Percentiles rank a stretch among this genome's conserved stretches.
These are phyloP conservation scores for Yponomeuta evonymella DNA, from an alignment of 2,888 invertebrate species.

Conservation along the genomic window DNA sequence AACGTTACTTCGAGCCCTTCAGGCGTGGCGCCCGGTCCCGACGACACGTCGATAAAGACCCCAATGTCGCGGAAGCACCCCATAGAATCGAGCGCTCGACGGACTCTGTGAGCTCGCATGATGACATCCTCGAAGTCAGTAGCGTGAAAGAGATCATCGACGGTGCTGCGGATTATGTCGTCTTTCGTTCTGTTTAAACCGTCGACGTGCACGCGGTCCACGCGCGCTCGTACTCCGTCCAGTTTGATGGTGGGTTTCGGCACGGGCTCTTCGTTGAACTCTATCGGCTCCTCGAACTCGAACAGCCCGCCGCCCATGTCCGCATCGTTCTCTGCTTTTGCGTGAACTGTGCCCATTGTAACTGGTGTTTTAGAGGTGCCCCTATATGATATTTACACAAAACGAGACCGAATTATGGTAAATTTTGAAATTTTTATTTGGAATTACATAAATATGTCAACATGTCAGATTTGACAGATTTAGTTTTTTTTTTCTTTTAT, in stretches of 20 bases:
- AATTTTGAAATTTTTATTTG: conserved; percentile 15
- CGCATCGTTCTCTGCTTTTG: conserved; percentile 37
- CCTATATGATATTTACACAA: neutral
- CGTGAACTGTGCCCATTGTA: conserved; percentile 60
- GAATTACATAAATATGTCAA: conserved; percentile 12
- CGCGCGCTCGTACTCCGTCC: conserved; percentile 80
- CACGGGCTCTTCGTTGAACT: conserved; percentile 45
- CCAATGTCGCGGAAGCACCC: conserved; percentile 93
- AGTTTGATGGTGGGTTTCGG: conserved; percentile 65
- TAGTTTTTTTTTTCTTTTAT: too few relatives aligned
- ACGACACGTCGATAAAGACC: conserved; percentile 91
- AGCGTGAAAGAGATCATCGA: conserved; percentile 89
- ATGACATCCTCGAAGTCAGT: conserved; percentile 91
- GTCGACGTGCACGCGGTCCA: conserved; percentile 90
- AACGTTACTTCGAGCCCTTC: conserved; percentile 92
- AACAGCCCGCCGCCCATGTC: conserved; percentile 42
- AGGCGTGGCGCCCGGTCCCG: conserved; percentile 83
- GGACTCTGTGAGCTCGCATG: conserved; percentile 80
- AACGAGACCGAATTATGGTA: neutral
- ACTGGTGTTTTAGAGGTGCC: neutral
- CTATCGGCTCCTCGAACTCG: conserved; percentile 52
- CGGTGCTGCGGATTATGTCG: conserved; percentile 87
- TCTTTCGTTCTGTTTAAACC: conserved; percentile 92
- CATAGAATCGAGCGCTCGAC: conserved; percentile 84
- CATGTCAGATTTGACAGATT: neutral